phyloP scores from a whole-genome alignment of 2,797 vertebrate genomes.

The Neomorphus geoffroyi region DNA sequence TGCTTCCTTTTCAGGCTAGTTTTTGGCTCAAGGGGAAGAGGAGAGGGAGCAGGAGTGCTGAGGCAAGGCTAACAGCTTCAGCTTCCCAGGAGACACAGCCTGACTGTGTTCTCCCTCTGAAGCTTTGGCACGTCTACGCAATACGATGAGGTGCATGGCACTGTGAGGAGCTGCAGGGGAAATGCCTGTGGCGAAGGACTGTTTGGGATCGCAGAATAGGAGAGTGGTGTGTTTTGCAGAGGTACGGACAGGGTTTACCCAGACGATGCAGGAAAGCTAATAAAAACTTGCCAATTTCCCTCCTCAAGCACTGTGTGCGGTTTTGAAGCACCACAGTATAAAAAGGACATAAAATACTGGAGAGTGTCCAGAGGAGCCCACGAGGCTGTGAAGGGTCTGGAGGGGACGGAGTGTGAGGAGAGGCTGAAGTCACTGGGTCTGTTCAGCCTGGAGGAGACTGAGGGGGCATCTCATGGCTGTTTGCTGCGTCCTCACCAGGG shows the following conservation, averaged over 20 bases:
- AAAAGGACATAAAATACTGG: no score
- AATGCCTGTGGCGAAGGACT: not conserved
- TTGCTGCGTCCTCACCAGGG: no score
- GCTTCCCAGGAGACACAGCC: not conserved
- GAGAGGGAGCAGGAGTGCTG: not conserved
- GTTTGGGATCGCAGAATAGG: not conserved
- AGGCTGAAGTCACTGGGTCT: no score
- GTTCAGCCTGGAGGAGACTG: no score
- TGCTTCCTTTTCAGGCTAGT: slow-evolving; percentile 12
- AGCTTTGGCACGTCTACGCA: not conserved
- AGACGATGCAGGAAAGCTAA: not conserved
- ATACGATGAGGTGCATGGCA: rapidly evolving
- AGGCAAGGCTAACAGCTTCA: not conserved
- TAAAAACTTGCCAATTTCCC: not conserved
- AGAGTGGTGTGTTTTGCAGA: not conserved
- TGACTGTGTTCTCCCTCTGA: not conserved
- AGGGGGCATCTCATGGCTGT: no score
- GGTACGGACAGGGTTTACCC: not conserved
- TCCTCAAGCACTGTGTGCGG: no score
- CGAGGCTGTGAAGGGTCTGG: no score
- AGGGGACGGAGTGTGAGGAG: no score
- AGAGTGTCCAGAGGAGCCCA: no score
- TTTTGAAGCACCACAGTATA: no score
- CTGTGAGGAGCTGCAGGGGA: not conserved
- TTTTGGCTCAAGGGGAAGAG: not conserved